Conservation (phyloP, 2,797 vertebrate genomes). For the Aselliscus stoliczkanus region DNA sequence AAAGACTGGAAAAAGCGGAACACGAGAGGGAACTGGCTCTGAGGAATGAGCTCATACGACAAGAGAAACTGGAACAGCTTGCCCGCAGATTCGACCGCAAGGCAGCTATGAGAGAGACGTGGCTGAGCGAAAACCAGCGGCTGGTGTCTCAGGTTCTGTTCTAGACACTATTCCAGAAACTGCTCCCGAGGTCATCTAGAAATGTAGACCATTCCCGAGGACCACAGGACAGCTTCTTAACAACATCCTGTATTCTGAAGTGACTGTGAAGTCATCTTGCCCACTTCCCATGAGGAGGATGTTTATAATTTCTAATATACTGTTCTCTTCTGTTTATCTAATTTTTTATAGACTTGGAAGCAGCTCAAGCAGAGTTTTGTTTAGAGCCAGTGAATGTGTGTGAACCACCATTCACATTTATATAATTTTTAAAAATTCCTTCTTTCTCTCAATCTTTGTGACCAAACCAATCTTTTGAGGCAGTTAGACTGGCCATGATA, state of each 20-base stretch:
- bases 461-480: not conserved
- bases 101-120: slow-evolving; percentile 96
- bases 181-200: not conserved
- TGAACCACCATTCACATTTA: slow-evolving; percentile 10
- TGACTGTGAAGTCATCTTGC: not conserved
- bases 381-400: slow-evolving; percentile 22
- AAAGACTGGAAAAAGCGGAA: slow-evolving; percentile 97
- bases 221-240: not conserved
- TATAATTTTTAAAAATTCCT: not conserved
- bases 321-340: slow-evolving; percentile 40
- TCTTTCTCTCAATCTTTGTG: not conserved
- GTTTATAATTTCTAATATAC: slow-evolving; percentile 32
- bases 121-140: slow-evolving; percentile 96
- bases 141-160: slow-evolving; percentile 92
- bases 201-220: not conserved
- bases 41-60: slow-evolving; percentile 94
- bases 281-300: slow-evolving; percentile 29
- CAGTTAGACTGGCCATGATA: slow-evolving; percentile 10
- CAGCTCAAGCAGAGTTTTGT: slow-evolving; percentile 16
- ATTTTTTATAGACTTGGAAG: slow-evolving; percentile 20
- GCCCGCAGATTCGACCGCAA: slow-evolving; percentile 95
- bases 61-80: slow-evolving; percentile 97
- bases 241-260: not conserved
- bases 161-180: not conserved
- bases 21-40: slow-evolving; percentile 95